phyloP scores from a whole-genome alignment of 2,797 vertebrate genomes.

The Cygnus olor region DNA sequence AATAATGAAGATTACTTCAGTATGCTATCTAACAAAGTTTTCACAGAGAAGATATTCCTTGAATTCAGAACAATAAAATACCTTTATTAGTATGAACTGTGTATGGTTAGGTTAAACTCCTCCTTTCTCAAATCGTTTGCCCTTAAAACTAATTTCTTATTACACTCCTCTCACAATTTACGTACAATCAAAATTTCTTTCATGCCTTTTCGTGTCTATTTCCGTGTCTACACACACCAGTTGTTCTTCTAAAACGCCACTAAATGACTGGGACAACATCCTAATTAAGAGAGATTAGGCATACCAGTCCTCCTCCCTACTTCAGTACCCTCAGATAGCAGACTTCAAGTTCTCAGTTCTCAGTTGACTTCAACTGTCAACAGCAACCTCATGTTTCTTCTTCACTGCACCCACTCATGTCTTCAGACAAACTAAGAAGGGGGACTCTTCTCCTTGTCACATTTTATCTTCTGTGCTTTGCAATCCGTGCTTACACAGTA shows the following conservation, averaged over 20 bases:
- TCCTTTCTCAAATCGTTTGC: background rate
- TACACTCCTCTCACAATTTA: background rate
- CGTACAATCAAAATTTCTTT: background rate
- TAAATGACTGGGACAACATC: background rate
- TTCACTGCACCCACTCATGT: background rate
- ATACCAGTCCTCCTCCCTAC: background rate
- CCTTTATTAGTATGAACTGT: rapidly evolving
- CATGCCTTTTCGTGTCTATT: background rate
- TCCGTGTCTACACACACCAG: background rate
- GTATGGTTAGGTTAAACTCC: rapidly evolving
- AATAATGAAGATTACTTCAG: background rate
- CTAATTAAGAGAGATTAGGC: background rate
- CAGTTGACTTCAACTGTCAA: background rate
- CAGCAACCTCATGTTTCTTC: conserved; percentile 25
- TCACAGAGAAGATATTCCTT: background rate
- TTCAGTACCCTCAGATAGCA: background rate
- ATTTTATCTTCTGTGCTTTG: conserved; percentile 7
- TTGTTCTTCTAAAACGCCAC: background rate
- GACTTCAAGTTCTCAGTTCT: background rate
- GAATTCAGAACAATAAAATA: background rate
- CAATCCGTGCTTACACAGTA: conserved; percentile 3
- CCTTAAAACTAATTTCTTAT: background rate
- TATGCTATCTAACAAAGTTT: background rate
- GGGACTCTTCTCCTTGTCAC: conserved; percentile 22
- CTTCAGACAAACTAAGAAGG: conserved; percentile 12